Conservation (phyloP, 2,888 invertebrate species). For the Oxyscelio sp. region DNA sequence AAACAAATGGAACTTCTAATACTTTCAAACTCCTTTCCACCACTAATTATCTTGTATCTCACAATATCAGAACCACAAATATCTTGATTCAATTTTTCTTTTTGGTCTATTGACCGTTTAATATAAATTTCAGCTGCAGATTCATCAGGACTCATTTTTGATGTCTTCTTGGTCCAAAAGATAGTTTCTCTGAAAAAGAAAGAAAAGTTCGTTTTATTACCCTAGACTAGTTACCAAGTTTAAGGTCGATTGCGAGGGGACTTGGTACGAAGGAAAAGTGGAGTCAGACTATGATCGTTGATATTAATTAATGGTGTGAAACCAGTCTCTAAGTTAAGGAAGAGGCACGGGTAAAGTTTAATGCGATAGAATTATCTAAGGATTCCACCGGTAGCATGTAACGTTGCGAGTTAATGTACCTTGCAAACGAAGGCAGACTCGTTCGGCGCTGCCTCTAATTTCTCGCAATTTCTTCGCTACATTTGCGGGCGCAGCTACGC, state of each 20-base stretch:
- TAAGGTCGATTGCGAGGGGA: slow-evolving; percentile 20
- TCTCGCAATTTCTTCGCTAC: slow-evolving; percentile 70
- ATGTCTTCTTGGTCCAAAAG: too few species aligned
- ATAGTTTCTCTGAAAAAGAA: too few species aligned
- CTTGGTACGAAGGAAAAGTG: slow-evolving; percentile 22
- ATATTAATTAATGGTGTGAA: slow-evolving; percentile 79
- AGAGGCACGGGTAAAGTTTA: slow-evolving; percentile 75
- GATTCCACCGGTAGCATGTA: slow-evolving; percentile 73
- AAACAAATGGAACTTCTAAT: too few species aligned
- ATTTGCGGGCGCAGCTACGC: slow-evolving; percentile 58
- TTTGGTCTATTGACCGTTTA: neutral
- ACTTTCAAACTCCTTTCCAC: too few species aligned
- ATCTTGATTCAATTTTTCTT: too few species aligned
- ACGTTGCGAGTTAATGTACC: slow-evolving; percentile 76
- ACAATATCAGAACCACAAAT: too few species aligned
- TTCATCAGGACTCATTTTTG: too few species aligned
- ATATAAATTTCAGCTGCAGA: neutral
- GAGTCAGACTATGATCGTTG: slow-evolving; percentile 72
- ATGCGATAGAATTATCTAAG: slow-evolving; percentile 77
- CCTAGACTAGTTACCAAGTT: too few species aligned
- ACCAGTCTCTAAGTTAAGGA: slow-evolving; percentile 75
- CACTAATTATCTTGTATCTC: too few species aligned
- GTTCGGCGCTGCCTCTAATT: slow-evolving; percentile 60
- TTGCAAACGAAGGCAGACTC: slow-evolving; percentile 64
- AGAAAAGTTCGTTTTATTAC: too few species aligned